Base-by-base conservation (phyloP, 2,888 invertebrate species). In the Agrochola macilenta region DNA sequence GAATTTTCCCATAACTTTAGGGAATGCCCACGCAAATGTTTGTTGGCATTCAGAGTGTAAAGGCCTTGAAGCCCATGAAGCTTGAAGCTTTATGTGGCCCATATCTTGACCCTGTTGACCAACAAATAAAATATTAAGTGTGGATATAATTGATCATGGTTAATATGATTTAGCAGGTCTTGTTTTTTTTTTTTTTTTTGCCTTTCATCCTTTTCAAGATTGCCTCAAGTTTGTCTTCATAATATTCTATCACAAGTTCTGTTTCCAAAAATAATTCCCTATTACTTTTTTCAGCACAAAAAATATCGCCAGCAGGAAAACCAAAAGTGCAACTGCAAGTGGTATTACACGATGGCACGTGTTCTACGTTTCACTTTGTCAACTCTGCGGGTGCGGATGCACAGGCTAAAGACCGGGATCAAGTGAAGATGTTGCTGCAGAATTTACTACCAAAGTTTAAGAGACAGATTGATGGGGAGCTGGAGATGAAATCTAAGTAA, bases 301-400 rank as follows among this genome's bases (percentile, higher is more conserved):
- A 99, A 96, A 99, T 99, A 89, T 99, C 99, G 46, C 99, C 99
- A 0, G 99, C 98, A 90, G 99, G 99, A 46, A 99, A 99, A 95
- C 98, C 99, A 46, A 99, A 99, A 96, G 99, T 99, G 75, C 99
- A 99, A 94, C 97, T 99, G 26, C 99, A 99, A 97, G 98, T 99
- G 35, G 99, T 99, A 35, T 96, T 99, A 83, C 99, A 99, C 89
- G 99, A 99, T 97, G 99, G 99, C 39, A 98, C 98, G 69, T 98
- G 99, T 69, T 99, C 99, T 5, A 99, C 99, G 23, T 99, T 99
- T 97, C 99, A 99, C 93, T 99, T 99, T 95, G 98, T 98, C 69
- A 99, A 99, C 94, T 98, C 98, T 8, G 97, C 97, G 69, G 99
- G 99, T 0, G 96, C 98, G 46, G 98, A 98, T 52, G 98, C 98